A percentile compares a stretch with the other conserved stretches of the same genome.
Conservation (phyloP, 1,140 invertebrate species). For the Caerostris extrusa region DNA sequence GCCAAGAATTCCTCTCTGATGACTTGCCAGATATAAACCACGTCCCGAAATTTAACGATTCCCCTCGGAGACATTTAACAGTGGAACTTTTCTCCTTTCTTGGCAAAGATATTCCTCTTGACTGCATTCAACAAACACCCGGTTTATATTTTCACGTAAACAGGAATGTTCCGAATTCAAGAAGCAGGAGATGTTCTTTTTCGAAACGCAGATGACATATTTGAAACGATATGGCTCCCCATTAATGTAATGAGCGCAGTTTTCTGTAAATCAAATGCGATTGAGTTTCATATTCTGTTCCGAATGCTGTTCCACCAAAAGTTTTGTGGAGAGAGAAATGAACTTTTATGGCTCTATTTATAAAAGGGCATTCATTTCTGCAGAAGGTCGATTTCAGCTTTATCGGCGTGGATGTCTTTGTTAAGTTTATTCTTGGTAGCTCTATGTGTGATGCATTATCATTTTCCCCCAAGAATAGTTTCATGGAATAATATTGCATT, state of each 20-base stretch:
- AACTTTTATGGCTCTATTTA: slow-evolving; percentile 9
- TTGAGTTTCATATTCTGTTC: slow-evolving; percentile 4
- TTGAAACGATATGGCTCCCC: slow-evolving; percentile 1
- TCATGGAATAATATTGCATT: too few relatives aligned
- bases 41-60: not conserved
- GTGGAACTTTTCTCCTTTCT: not conserved
- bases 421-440: too few relatives aligned
- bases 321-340: not conserved
- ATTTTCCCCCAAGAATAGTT: too few relatives aligned
- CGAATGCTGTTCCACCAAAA: not conserved
- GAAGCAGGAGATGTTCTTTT: not conserved
- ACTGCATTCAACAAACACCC: not conserved
- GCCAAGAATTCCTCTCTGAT: not conserved
- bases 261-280: not conserved
- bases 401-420: too few relatives aligned
- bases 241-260: slow-evolving; percentile 13
- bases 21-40: not conserved
- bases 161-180: not conserved
- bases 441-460: too few relatives aligned
- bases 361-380: not conserved
- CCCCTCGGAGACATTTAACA: slow-evolving; percentile 11
- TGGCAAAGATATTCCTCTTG: not conserved
- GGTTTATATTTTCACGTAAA: not conserved
- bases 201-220: not conserved
- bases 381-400: too few relatives aligned